Evolutionary conservation across 2,797 vertebrate species (phyloP).

Genomic region (Halcyon leucocephala): DNA sequence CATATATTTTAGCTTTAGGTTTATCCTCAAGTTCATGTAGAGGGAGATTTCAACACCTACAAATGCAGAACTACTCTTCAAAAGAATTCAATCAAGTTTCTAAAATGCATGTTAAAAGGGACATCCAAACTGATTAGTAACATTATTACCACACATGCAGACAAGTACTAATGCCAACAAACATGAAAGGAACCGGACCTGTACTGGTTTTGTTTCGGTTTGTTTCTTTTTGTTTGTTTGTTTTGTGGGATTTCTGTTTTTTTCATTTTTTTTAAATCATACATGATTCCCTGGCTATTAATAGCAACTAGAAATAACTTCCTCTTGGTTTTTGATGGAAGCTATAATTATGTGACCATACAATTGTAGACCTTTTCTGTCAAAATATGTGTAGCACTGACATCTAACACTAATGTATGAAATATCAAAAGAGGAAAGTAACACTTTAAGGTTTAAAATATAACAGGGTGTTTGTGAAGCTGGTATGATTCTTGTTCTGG

Average conservation of each 20-base stretch:
- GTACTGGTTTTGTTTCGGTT: not conserved
- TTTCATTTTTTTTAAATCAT: not conserved
- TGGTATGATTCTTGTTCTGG: not conserved
- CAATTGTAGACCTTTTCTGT: not conserved
- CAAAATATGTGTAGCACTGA: not conserved
- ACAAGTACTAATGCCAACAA: not conserved
- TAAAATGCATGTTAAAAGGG: not conserved
- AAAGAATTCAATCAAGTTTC: not conserved
- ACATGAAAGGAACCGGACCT: not conserved
- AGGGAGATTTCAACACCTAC: not conserved
- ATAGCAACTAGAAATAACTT: not conserved
- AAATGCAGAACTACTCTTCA: not conserved
- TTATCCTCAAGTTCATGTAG: not conserved
- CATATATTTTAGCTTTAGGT: not conserved
- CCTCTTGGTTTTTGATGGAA: not conserved
- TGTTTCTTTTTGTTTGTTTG: not conserved
- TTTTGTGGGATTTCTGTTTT: no score
- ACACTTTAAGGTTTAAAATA: not conserved
- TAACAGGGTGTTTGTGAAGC: not conserved
- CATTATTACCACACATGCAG: not conserved
- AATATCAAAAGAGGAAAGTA: not conserved
- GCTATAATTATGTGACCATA: not conserved
- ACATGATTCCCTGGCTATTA: not conserved
- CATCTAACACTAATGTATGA: not conserved
- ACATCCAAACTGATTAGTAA: not conserved